phyloP scores from a whole-genome alignment of 37 sponge, comb jelly and placozoan genomes.

The Ephydatia muelleri region DNA sequence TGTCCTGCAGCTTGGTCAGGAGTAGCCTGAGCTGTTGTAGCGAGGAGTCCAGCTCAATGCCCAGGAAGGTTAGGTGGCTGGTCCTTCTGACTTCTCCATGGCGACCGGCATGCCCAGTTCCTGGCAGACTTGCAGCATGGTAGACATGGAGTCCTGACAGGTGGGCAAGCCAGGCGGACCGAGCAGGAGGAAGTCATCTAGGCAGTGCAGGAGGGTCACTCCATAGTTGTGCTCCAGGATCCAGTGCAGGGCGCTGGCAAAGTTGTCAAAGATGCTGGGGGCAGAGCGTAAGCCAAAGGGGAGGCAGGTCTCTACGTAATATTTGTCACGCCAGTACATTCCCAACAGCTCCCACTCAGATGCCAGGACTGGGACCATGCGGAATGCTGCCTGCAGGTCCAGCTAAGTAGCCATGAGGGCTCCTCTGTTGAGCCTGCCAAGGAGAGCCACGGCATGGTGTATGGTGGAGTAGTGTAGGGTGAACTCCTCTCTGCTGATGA shows the following conservation, averaged over 20 bases:
- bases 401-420: slow-evolving; percentile 7
- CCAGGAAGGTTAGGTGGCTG: too few species aligned
- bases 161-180: not conserved
- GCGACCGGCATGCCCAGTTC: slow-evolving; percentile 5
- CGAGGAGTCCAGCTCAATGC: too few species aligned
- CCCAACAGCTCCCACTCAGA: too few species aligned
- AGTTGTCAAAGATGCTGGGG: slow-evolving; percentile 28
- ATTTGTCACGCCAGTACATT: too few species aligned
- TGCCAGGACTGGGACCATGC: slow-evolving; percentile 21
- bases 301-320: slow-evolving; percentile 10
- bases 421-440: not conserved
- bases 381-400: slow-evolving; percentile 19
- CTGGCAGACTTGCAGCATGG: slow-evolving; percentile 4
- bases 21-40: too few species aligned
- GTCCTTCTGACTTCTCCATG: too few species aligned
- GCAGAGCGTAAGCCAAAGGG: slow-evolving; percentile 28
- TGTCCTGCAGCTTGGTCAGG: not conserved
- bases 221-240: too few species aligned
- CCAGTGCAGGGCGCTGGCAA: slow-evolving; percentile 18
- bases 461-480: slow-evolving; percentile 23
- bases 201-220: too few species aligned
- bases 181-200: too few species aligned
- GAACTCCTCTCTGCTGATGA: not conserved
- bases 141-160: not conserved
- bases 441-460: slow-evolving; percentile 7